Percentiles rank a stretch among this genome's conserved stretches.
phyloP scores from a whole-genome alignment of 2,888 invertebrate species.

The Ernsta delagoae region DNA sequence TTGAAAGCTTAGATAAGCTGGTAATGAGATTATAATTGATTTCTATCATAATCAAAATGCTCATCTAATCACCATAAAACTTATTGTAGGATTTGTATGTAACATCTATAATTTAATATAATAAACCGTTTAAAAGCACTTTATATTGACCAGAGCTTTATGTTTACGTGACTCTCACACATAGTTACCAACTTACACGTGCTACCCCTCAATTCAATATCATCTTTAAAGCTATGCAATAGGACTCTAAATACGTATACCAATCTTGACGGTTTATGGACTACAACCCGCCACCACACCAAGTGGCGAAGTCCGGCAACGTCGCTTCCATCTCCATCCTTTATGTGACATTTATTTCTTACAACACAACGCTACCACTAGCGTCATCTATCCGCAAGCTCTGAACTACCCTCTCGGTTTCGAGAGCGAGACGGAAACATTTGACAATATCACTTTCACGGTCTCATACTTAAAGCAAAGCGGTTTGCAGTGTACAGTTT shows the following conservation, averaged over 20 bases:
- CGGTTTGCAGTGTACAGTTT: conserved; percentile 83
- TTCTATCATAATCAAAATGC: not conserved
- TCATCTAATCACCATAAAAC: not conserved
- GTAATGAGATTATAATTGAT: not conserved
- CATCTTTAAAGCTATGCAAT: conserved; percentile 49
- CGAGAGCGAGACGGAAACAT: conserved; percentile 74
- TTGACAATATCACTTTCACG: conserved; percentile 85
- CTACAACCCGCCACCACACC: conserved; percentile 74
- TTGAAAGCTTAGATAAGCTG: not conserved
- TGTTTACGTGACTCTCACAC: conserved; percentile 81
- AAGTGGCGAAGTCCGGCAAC: conserved; percentile 83
- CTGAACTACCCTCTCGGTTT: conserved; percentile 66
- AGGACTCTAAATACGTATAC: conserved; percentile 2
- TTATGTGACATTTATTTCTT: conserved; percentile 76
- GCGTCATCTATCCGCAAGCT: conserved; percentile 73
- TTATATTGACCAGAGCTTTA: conserved; percentile 55
- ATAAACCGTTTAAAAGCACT: not conserved
- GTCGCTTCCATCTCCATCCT: conserved; percentile 62
- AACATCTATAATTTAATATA: too few species aligned
- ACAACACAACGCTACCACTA: conserved; percentile 61
- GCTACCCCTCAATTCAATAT: conserved; percentile 54
- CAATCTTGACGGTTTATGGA: conserved; percentile 36
- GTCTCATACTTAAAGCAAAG: conserved; percentile 84
- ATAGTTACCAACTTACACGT: conserved; percentile 61
- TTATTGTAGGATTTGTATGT: too few species aligned